Conservation (phyloP, 2,888 invertebrate species). For the Sarcophaga carnaria region DNA sequence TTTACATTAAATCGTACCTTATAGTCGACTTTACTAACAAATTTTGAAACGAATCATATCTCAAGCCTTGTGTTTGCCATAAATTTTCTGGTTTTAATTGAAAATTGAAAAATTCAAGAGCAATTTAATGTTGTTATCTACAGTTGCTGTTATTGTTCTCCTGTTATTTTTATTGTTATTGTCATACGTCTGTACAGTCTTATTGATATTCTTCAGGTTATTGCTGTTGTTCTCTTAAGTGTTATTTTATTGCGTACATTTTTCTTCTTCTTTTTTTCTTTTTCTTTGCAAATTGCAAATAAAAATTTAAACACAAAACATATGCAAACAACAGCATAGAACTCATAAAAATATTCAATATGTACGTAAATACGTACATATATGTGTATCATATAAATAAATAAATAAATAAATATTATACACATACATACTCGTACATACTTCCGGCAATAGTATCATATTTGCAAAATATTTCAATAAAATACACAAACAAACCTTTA, state of each 20-base stretch:
- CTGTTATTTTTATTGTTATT: not conserved
- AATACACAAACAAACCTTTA: no score
- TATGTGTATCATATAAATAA: not conserved
- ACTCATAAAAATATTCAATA: not conserved
- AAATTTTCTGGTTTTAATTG: no score
- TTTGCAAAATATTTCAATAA: no score
- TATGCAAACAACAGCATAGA: not conserved
- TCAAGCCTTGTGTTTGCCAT: no score
- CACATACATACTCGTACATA: no score
- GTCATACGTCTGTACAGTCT: not conserved
- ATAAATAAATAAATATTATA: no score
- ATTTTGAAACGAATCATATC: no score
- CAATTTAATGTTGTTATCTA: not conserved
- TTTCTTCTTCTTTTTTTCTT: not conserved
- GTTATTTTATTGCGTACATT: not conserved
- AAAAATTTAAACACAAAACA: not conserved
- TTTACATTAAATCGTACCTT: no score
- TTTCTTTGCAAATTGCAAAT: not conserved
- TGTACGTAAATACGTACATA: not conserved
- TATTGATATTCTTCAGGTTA: slow-evolving; percentile 3
- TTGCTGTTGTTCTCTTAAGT: slow-evolving; percentile 1
- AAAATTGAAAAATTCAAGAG: not conserved
- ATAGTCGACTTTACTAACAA: no score
- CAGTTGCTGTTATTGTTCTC: not conserved
- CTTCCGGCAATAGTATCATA: no score